Base-by-base conservation (phyloP, 2,113 vertebrate species). In the Pituophis catenifer region DNA sequence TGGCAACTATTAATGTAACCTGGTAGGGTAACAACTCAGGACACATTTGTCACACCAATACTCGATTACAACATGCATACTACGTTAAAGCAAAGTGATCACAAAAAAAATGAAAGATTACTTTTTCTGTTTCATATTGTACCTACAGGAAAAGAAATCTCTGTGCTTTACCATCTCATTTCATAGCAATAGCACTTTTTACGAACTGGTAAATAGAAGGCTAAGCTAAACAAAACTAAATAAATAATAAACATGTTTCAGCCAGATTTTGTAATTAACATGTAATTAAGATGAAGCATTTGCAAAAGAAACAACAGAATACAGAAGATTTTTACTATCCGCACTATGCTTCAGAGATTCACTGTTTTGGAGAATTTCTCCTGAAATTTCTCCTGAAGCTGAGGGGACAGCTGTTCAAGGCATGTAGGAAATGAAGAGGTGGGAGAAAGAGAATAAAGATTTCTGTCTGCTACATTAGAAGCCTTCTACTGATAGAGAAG, bases 81-180 rank as follows among this genome's bases (percentile, higher is more conserved):
- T 38, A 50, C 3, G 29, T 81, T 85, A 52, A 58, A 58, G 65
- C 15, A 50, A 89, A 89, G 19, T 21, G 13, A 75, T 86, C 4
- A 21, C 21, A 23, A 92, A n/a, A n/a, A 92, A 92, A 44, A 85
- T 91, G 29, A 38, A 87, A 94, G 95, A 19, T 75, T 93, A 90
- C 58, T 94, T 94, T 94, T 96, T 97, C 95, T 91, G 92, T 90
- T 95, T 85, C 93, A 93, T 95, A 97, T 95, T 97, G 94, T 94
- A 93, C 94, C 92, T 94, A 17, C 38, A 94, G 57, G 75, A 81
- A 94, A 94, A 90, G 0, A 87, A 95, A 97, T 92, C 93, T 52
- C 86, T 94, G 58, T 92, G 57, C 93, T 95, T 96, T 95, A 89
- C 87, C 9, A 89, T 75, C 0, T 57, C 53, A 2, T 29, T 23